Base-by-base conservation (phyloP, 92 coral and sea anemone genomes). In the Actinostola sp. region DNA sequence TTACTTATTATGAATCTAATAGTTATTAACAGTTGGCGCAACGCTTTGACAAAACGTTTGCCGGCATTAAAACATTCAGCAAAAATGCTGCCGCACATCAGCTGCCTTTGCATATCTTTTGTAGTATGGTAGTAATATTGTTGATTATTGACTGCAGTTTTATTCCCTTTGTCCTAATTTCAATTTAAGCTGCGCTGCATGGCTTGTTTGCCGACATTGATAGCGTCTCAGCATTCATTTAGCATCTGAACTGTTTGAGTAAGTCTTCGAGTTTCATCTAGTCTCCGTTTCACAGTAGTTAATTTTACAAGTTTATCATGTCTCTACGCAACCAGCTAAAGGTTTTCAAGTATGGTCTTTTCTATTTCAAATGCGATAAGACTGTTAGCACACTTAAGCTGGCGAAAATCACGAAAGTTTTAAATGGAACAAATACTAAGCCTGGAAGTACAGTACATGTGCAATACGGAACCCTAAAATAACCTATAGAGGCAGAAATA, bases 401-500 rank as follows among this genome's bases (percentile, higher is more conserved):
- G 25, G 29, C 50, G 29, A 41, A 41, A 34, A 26, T 72, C 1
- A 23, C 25, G 19, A 72, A 72, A 72, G 78, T 58, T 28, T 57
- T 72, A 43, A 72, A 10, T 60, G 78, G 78, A 60, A 45, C 65
- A 13, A 72, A 72, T 26, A 52, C 55, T 21, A 72, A 35, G 14
- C 63, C 51, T 19, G 68, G 78, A 41, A 72, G 78, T 57, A 0
- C 11, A 12, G 68, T 72, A 11, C 23, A 17, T 31, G 41, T 72
- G 21, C 57, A 58, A 52, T 72, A 72, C 24, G 78, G 53, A 72
- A 72, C 17, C 26, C 52, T 13, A 25, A 43, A 21, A 12, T 34
- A 53, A 15, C 61, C 61, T 55, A 20, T 30, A 30, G 78, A 72
- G 65, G 78, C 67, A 46, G 28, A 72, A 38, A 72, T 72, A 41